Conservation (phyloP, 2,888 invertebrate species). For the Chydorus sphaericus region DNA sequence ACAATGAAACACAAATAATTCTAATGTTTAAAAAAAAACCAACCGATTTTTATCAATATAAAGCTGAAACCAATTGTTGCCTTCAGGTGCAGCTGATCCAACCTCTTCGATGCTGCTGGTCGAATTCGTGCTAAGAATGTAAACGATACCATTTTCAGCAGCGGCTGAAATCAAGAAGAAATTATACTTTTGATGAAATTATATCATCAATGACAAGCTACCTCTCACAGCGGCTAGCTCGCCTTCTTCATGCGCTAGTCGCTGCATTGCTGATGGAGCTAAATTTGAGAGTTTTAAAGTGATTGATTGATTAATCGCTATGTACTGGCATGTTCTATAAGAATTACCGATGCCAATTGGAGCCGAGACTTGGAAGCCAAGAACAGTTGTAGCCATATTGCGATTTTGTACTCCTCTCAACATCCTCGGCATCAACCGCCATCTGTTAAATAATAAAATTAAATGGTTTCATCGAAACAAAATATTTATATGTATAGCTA, state of each 20-base stretch:
- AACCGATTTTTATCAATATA: slow-evolving; percentile 76
- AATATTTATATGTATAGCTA: slow-evolving; percentile 30
- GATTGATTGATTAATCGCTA: too few species aligned
- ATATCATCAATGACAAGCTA: too few species aligned
- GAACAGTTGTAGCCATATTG: slow-evolving; percentile 43
- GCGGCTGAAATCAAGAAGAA: slow-evolving; percentile 45
- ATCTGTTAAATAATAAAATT: slow-evolving; percentile 34
- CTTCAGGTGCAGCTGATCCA: slow-evolving; percentile 54
- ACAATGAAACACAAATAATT: not conserved
- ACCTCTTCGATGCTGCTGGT: slow-evolving; percentile 81
- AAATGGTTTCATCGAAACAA: not conserved
- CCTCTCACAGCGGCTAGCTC: slow-evolving; percentile 49
- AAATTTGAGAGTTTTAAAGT: too few species aligned
- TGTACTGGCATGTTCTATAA: too few species aligned
- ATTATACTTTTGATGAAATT: not conserved
- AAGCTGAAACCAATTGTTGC: slow-evolving; percentile 77
- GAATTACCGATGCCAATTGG: slow-evolving; percentile 55
- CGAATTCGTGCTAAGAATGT: slow-evolving; percentile 68
- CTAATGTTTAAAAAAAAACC: not conserved
- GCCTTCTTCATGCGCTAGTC: slow-evolving; percentile 77
- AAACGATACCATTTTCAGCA: slow-evolving; percentile 56
- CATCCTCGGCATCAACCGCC: slow-evolving; percentile 60
- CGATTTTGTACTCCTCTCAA: slow-evolving; percentile 53
- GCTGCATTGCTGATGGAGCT: slow-evolving; percentile 84
- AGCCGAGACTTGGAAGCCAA: slow-evolving; percentile 45